A percentile compares a stretch with the other conserved stretches of the same genome.
These are phyloP conservation scores for Halisarca cf. caerulea DNA, from an alignment of 37 sponge, comb jelly and placozoan species.

Conservation along the genomic window DNA sequence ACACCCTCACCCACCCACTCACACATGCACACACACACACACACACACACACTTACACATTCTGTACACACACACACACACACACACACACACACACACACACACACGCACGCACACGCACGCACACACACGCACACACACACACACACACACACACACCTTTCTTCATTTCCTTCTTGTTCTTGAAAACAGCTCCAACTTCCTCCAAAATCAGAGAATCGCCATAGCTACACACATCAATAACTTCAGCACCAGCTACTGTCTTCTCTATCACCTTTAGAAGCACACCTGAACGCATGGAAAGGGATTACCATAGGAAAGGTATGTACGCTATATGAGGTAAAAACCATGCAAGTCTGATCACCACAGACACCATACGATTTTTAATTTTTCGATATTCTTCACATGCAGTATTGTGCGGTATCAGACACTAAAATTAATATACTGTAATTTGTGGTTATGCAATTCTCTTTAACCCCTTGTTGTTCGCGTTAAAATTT, in stretches of 20 bases:
- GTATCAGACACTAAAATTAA: too few relatives aligned
- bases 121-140: too few relatives aligned
- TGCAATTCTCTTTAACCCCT: too few relatives aligned
- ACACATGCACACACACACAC: not conserved
- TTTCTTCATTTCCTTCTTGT: slow-evolving; percentile 98
- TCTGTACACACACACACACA: not conserved
- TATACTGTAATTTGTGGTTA: too few relatives aligned
- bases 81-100: slow-evolving; percentile 7
- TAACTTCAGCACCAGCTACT: slow-evolving; percentile 65
- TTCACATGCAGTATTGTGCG: too few relatives aligned
- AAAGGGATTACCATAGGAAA: too few relatives aligned
- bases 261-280: slow-evolving; percentile 54
- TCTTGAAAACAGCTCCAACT: slow-evolving; percentile 90
- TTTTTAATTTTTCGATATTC: too few relatives aligned
- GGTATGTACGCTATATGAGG: too few relatives aligned
- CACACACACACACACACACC: slow-evolving; percentile 40
- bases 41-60: not conserved
- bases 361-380: too few relatives aligned
- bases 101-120: not conserved
- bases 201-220: slow-evolving; percentile 92
- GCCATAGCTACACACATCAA: slow-evolving; percentile 83
- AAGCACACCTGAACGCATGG: slow-evolving; percentile 71
- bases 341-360: too few relatives aligned
- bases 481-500: too few relatives aligned
- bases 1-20: too few relatives aligned